phyloP scores from a whole-genome alignment of 2,797 vertebrate species.

The Enteromius treurensis region DNA sequence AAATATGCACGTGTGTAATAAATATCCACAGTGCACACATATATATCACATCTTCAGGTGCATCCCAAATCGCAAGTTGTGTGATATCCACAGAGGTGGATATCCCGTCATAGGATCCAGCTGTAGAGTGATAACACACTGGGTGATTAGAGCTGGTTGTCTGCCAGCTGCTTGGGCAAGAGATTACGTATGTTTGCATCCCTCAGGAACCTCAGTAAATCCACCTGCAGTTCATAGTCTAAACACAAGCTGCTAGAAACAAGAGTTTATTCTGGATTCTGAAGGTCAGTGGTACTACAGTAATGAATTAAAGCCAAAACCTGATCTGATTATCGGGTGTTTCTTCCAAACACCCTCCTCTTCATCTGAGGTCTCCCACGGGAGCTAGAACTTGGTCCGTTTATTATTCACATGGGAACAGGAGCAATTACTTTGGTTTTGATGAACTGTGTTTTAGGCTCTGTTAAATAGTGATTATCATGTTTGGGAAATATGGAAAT shows the following conservation, averaged over 20 bases:
- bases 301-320: not conserved
- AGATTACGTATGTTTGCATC: constrained; percentile 9
- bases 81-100: constrained; percentile 24
- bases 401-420: constrained; percentile 24
- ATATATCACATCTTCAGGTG: too few relatives aligned
- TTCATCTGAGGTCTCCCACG: not conserved
- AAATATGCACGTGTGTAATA: too few relatives aligned
- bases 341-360: constrained; percentile 4
- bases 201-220: constrained; percentile 4
- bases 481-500: not conserved
- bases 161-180: constrained; percentile 22
- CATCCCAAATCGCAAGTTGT: too few relatives aligned
- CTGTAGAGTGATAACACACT: constrained; percentile 35
- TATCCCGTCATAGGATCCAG: constrained; percentile 41
- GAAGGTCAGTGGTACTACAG: constrained; percentile 20
- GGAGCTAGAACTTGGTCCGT: constrained; percentile 1
- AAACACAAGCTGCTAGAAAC: not conserved
- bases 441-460: not conserved
- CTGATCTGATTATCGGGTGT: not conserved
- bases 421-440: not conserved
- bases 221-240: constrained; percentile 39
- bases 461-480: not conserved
- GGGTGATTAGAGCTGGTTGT: constrained; percentile 25
- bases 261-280: not conserved
- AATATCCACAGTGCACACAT: too few relatives aligned